Base-by-base conservation (phyloP, 2,113 vertebrate genomes). In the Rhabdomys dilectus region DNA sequence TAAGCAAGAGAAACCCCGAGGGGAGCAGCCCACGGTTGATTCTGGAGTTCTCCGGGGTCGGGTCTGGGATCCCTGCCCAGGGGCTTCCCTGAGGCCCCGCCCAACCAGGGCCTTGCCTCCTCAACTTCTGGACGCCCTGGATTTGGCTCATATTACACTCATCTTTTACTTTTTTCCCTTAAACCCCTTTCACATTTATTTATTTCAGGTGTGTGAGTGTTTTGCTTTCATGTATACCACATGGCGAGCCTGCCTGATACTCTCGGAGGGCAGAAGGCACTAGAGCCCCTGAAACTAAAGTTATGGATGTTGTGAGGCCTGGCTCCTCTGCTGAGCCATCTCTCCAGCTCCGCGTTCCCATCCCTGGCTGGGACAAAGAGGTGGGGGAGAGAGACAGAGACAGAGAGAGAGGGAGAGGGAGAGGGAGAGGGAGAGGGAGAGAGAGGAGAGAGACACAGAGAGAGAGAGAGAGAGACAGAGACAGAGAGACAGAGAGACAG, bases 101-200 rank as follows among this genome's bases (percentile, higher is more conserved):
- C 77, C 2, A 1, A 13, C 0, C 48, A 34, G 29, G 24, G 4
- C 56, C 26, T 21, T 0, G 5, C n/a, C 29, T 58, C 19, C 58
- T 0, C 31, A n/a, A 24, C 39, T 58, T 58, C 22, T 1, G 6
- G 53, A 85, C 17, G 56, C 56, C 3, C 17, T 48, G 36, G 5
- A 9, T 3, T 0, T 9, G 36, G 16, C 4, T 88, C 0, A 0
- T 39, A 64, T 3, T 26, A 29, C 26, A 39, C 24, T 39, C 58
- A 7, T 45, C 26, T 62, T 10, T 58, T 60, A 21, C 29, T 51
- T 17, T 80, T n/a, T 5, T 0, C 2, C 60, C 26, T 31, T 45
- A 12, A 45, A 42, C 21, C 39, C 16, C 31, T 45, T 45, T 2
- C 16, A 16, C 7, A 17, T 64, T 31, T 66, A 7, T 39, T 39